Percentiles rank a stretch among this genome's conserved stretches.
phyloP scores from a whole-genome alignment of 2,888 invertebrate genomes.

The Hyalella azteca region DNA sequence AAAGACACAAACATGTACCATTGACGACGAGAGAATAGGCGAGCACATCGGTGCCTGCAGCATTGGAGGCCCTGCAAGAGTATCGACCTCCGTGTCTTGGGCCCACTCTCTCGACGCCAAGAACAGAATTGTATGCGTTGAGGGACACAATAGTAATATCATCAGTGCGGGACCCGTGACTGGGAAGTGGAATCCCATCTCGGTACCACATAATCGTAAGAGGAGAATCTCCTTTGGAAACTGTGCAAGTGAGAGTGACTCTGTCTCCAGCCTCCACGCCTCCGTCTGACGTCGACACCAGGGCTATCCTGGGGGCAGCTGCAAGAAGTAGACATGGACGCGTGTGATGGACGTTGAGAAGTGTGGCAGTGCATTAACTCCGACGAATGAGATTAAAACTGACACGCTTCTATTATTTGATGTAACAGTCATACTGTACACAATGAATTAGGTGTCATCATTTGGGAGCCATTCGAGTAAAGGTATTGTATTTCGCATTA shows the following conservation, averaged over 20 bases:
- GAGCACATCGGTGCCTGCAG: constrained; percentile 61
- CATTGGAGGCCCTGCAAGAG: constrained; percentile 66
- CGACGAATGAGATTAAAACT: background rate
- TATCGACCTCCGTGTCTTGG: constrained; percentile 66
- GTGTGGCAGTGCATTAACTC: background rate
- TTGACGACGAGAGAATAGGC: constrained; percentile 63
- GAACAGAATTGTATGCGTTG: constrained; percentile 63
- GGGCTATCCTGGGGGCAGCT: constrained; percentile 65
- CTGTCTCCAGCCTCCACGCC: constrained; percentile 63
- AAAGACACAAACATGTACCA: constrained; percentile 63
- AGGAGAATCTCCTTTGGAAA: constrained; percentile 66
- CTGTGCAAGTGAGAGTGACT: constrained; percentile 64
- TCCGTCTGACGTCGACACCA: constrained; percentile 63
- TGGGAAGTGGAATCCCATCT: constrained; percentile 66
- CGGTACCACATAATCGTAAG: constrained; percentile 66
- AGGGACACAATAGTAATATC: constrained; percentile 60
- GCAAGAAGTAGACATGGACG: constrained; percentile 40
- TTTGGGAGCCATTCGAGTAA: no score
- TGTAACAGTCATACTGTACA: no score
- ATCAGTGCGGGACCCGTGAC: constrained; percentile 61
- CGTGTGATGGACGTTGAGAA: constrained; percentile 10
- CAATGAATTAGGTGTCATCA: no score
- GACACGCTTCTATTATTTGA: no score
- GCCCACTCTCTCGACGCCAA: constrained; percentile 67
- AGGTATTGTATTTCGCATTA: no score